Evolutionary conservation across 1,140 invertebrate species (phyloP).

Genomic region (Ceratitis capitata): DNA sequence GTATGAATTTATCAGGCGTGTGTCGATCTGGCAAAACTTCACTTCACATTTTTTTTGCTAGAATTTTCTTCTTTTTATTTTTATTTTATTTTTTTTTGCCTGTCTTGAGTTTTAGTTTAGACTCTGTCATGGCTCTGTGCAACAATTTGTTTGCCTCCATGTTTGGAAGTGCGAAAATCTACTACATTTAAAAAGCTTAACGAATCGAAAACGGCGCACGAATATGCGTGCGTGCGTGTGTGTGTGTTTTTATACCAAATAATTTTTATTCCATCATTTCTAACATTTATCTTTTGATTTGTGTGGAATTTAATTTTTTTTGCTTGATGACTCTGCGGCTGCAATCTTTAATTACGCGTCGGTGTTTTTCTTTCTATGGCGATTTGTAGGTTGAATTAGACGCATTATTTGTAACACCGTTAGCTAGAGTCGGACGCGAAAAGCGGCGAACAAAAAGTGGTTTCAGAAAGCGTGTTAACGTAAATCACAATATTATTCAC

Average conservation of each 20-base stretch:
- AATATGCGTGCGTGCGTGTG: too few species aligned
- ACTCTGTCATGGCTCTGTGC: conserved; percentile 17
- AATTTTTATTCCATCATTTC: background rate
- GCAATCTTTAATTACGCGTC: conserved; percentile 21
- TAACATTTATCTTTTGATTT: conserved; percentile 16
- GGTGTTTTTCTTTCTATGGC: conserved; percentile 31
- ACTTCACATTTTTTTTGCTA: conserved; percentile 11
- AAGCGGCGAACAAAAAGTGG: background rate
- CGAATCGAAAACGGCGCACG: conserved; percentile 9
- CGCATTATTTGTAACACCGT: conserved; percentile 15
- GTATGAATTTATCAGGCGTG: background rate
- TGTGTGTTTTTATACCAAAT: background rate
- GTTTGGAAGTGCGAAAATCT: conserved; percentile 26
- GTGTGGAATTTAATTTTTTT: background rate
- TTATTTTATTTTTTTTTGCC: background rate
- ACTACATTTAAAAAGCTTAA: conserved; percentile 13
- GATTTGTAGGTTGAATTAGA: background rate
- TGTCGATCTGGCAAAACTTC: conserved; percentile 17
- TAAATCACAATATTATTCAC: too few species aligned
- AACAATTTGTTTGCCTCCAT: conserved; percentile 19
- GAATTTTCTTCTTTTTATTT: background rate
- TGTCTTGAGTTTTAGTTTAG: background rate
- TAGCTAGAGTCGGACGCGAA: background rate
- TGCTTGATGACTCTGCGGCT: background rate
- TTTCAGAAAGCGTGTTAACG: background rate